A percentile compares a stretch with the other conserved stretches of the same genome.
phyloP scores from a whole-genome alignment of 2,113 vertebrate genomes.

The Cairina moschata region DNA sequence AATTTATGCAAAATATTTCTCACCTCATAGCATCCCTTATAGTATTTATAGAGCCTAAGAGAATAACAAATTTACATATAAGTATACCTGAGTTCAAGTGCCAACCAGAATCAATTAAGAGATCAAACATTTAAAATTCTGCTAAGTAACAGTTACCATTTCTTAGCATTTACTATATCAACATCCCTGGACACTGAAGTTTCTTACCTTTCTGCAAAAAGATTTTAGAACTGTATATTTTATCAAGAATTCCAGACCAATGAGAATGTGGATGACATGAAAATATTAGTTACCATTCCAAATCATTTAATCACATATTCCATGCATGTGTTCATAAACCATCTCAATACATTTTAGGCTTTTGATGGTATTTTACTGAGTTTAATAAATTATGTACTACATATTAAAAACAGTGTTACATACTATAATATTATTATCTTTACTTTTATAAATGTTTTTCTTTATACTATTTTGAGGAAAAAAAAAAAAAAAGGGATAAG shows the following conservation, averaged over 20 bases:
- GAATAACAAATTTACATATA: background rate
- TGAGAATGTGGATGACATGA: background rate
- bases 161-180: background rate
- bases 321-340: background rate
- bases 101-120: background rate
- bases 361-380: background rate
- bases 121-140: background rate
- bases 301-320: background rate
- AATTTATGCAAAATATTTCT: background rate
- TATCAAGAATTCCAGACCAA: background rate
- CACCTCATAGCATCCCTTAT: background rate
- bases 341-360: background rate
- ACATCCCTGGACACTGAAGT: background rate
- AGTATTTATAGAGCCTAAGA: background rate
- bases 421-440: background rate
- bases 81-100: background rate
- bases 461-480: background rate
- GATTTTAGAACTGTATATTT: background rate
- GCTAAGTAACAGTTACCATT: background rate
- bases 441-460: background rate
- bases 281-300: background rate
- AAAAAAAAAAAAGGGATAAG: background rate
- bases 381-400: background rate
- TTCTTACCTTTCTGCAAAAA: background rate
- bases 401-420: background rate